Percentiles rank a stretch among this genome's conserved stretches.
Evolutionary conservation across 1,140 invertebrate genomes (phyloP).

Genomic region (Lamellibrachia luymesi): DNA sequence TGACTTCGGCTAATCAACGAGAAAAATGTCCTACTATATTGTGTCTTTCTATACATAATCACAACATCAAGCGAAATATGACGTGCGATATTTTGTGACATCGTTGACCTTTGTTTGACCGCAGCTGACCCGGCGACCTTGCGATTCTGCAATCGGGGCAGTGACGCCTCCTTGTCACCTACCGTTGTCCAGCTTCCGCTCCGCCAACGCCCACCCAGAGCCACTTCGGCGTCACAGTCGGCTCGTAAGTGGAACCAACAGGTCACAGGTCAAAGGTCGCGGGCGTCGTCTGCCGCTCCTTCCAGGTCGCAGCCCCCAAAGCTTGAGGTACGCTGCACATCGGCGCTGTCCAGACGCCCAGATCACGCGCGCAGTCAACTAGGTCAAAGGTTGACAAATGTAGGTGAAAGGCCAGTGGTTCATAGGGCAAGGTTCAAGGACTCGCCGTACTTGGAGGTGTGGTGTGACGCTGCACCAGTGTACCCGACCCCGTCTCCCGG

Average conservation of each 20-base stretch:
- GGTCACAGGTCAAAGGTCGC: not conserved
- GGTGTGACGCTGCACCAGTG: not conserved
- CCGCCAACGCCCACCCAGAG: not conserved
- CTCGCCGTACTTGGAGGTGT: not conserved
- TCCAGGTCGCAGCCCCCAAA: not conserved
- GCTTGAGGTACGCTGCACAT: not conserved
- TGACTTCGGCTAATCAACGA: not conserved
- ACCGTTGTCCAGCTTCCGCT: not conserved
- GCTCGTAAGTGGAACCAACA: not conserved
- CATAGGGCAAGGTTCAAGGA: conserved; percentile 3
- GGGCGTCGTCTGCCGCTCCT: not conserved
- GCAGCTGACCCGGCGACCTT: not conserved
- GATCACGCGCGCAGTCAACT: not conserved
- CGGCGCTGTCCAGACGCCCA: not conserved
- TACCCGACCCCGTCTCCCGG: not conserved
- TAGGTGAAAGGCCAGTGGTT: not conserved
- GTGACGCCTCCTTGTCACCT: not conserved
- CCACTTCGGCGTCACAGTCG: not conserved
- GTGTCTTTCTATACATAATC: not conserved
- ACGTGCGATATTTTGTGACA: not conserved
- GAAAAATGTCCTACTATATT: not conserved
- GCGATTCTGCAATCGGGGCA: not conserved
- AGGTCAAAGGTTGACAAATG: not conserved
- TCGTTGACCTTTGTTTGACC: not conserved
- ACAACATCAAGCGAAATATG: not conserved